Conservation (phyloP, 2,113 vertebrate species). For the Pagrus major region DNA sequence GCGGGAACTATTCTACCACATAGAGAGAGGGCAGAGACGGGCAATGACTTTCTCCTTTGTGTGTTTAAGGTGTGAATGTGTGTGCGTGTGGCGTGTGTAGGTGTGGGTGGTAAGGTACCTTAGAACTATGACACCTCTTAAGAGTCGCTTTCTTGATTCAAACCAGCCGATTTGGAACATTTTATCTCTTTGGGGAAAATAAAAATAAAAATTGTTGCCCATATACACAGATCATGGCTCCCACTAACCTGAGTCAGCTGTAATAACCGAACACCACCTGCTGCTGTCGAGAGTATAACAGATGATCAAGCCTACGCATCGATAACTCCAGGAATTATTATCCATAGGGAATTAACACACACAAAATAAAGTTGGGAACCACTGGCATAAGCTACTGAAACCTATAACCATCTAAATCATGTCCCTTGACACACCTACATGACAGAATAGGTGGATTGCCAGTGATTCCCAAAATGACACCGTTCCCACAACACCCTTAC, state of each 20-base stretch:
- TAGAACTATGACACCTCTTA: not conserved
- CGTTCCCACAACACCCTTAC: no score
- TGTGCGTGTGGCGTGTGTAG: not conserved
- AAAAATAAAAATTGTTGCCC: no score
- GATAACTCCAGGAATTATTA: no score
- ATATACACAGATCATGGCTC: not conserved
- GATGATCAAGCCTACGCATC: no score
- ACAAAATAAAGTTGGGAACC: no score
- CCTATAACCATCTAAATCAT: no score
- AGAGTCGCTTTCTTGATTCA: not conserved
- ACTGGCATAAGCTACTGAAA: no score
- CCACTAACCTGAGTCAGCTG: not conserved
- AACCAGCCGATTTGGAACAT: not conserved
- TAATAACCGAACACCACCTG: not conserved
- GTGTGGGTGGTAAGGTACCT: not conserved
- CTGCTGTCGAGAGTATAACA: not conserved
- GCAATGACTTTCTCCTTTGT: fast-evolving
- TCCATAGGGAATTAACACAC: no score
- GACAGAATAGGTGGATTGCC: no score
- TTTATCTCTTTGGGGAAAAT: not conserved
- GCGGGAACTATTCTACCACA: constrained; percentile 49
- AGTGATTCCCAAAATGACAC: no score
- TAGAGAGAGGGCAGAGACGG: constrained; percentile 35
- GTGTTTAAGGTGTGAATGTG: not conserved
- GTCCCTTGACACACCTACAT: no score